phyloP scores from a whole-genome alignment of 2,113 vertebrate species.

The Tetraodon nigroviridis region DNA sequence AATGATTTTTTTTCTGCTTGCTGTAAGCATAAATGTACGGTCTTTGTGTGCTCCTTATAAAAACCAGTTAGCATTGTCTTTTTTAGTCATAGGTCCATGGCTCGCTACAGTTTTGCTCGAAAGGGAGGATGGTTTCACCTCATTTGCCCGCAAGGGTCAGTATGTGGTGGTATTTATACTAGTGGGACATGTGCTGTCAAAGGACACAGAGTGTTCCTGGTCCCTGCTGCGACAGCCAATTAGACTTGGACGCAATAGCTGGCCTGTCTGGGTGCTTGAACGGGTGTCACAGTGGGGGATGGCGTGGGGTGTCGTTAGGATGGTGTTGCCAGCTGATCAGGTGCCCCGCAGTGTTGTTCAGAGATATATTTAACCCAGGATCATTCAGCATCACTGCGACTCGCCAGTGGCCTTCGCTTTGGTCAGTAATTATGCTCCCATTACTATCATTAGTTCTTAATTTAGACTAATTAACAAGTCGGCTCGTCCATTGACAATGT shows the following conservation, averaged over 20 bases:
- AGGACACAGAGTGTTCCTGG: constrained; percentile 48
- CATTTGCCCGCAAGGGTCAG: constrained; percentile 24
- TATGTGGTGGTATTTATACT: constrained; percentile 44
- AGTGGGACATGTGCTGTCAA: constrained; percentile 63
- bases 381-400: constrained; percentile 30
- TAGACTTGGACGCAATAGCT: constrained; percentile 58
- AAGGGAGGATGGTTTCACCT: no score
- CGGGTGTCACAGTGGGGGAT: constrained; percentile 48
- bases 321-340: constrained; percentile 49
- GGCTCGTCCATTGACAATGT: constrained; percentile 65
- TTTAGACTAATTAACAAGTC: constrained; percentile 64
- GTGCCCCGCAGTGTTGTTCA: constrained; percentile 46
- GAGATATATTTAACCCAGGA: constrained; percentile 46
- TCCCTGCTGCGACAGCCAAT: constrained; percentile 73
- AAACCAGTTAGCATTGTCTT: constrained; percentile 1
- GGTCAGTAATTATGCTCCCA: constrained; percentile 68
- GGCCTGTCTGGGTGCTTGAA: constrained; percentile 60
- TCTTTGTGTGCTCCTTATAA: no score
- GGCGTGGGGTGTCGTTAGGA: constrained; percentile 38
- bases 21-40: constrained; percentile 19
- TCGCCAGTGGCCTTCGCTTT: constrained; percentile 54
- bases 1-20: constrained; percentile 9
- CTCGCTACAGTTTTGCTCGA: no score
- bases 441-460: constrained; percentile 62
- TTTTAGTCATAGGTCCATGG: constrained; percentile 13